Evolutionary conservation across 2,797 vertebrate genomes (phyloP).

Genomic region (Macropus fuliginosus): DNA sequence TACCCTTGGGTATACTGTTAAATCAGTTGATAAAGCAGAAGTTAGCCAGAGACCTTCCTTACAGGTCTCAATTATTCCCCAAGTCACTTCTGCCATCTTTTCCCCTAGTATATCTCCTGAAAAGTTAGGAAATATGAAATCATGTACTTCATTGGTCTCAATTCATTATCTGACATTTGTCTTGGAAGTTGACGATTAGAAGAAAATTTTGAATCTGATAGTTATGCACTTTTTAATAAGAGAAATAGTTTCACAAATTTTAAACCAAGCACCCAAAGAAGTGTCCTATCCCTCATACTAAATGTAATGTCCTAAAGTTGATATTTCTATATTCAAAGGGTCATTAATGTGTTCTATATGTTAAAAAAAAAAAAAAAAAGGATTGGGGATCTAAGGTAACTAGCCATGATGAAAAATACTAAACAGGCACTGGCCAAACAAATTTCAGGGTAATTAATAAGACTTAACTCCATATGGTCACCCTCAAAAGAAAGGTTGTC

Average conservation of each 20-base stretch:
- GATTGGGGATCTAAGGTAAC: not conserved
- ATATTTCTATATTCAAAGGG: not conserved
- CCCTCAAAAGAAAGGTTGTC: slow-evolving; percentile 15
- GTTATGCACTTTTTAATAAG: not conserved
- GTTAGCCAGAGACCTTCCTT: not conserved
- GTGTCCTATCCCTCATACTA: not conserved
- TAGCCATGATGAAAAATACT: not conserved
- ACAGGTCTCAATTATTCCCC: not conserved
- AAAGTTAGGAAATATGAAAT: not conserved
- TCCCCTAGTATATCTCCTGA: not conserved
- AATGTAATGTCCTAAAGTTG: not conserved
- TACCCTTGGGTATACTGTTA: not conserved
- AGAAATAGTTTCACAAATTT: not conserved
- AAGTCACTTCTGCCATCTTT: fast-evolving
- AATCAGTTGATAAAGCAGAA: not conserved
- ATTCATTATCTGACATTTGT: not conserved
- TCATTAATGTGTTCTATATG: not conserved
- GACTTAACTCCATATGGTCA: not conserved
- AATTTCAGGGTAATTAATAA: slow-evolving; percentile 13
- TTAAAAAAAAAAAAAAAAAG: not conserved
- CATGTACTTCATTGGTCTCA: not conserved
- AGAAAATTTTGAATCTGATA: not conserved
- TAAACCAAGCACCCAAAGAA: not conserved
- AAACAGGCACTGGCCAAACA: not conserved
- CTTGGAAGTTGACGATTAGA: not conserved